Percentiles rank a stretch among this genome's conserved stretches.
Conservation (phyloP, 2,888 invertebrate genomes). For the Lithodes maja region DNA sequence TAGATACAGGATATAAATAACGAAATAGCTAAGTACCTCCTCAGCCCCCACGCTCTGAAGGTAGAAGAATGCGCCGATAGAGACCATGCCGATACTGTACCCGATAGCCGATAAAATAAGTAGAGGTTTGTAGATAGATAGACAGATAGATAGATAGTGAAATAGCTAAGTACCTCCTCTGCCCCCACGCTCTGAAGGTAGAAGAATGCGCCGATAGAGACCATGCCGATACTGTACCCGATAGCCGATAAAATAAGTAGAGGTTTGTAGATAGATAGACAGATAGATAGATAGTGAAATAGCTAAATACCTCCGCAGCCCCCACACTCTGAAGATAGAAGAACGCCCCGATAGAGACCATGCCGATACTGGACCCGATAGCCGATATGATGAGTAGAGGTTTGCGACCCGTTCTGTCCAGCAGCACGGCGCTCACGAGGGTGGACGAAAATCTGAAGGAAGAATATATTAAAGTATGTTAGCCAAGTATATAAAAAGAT, state of each 20-base stretch:
- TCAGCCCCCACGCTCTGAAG: conserved; percentile 22
- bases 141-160: no score
- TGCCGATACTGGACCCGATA: conserved; percentile 65
- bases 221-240: conserved; percentile 66
- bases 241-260: conserved; percentile 67
- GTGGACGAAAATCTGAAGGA: conserved; percentile 61
- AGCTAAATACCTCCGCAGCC: conserved; percentile 17
- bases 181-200: conserved; percentile 42
- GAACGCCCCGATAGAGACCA: conserved; percentile 64
- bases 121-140: conserved; percentile 35
- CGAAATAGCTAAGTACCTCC: conserved; percentile 1
- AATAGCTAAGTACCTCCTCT: conserved; percentile 10
- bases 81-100: conserved; percentile 64
- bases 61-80: conserved; percentile 68
- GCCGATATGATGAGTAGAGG: conserved; percentile 67
- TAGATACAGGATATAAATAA: background rate
- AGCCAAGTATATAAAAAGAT: no score
- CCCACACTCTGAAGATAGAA: conserved; percentile 56
- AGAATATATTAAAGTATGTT: no score
- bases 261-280: conserved; percentile 16
- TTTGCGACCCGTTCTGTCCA: conserved; percentile 68
- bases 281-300: no score
- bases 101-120: conserved; percentile 68
- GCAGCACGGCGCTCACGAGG: conserved; percentile 60
- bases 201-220: conserved; percentile 65